These are phyloP conservation scores for Eupeodes latifasciatus DNA, from an alignment of 2,888 invertebrate genomes.

Conservation along the genomic window DNA sequence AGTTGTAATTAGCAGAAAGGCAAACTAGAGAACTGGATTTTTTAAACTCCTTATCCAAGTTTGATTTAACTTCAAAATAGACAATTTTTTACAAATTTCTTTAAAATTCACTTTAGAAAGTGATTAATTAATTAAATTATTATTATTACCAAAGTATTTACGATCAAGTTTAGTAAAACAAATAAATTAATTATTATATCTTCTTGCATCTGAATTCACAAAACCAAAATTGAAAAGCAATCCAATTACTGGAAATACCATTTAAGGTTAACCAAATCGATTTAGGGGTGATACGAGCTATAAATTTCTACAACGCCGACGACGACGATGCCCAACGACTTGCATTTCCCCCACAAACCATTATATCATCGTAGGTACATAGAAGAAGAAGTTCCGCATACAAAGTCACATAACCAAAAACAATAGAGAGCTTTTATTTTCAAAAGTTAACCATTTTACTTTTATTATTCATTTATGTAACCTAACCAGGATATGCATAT, in stretches of 20 bases:
- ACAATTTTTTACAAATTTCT: too few relatives aligned
- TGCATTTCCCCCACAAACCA: constrained; percentile 8
- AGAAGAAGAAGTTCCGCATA: neutral
- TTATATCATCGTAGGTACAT: too few relatives aligned
- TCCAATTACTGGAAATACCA: constrained; percentile 72
- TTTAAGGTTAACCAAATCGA: constrained; percentile 74
- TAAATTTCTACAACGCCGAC: constrained; percentile 59
- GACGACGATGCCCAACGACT: neutral
- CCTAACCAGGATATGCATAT: neutral
- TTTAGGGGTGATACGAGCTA: constrained; percentile 62
- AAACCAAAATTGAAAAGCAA: constrained; percentile 55
- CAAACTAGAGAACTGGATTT: too few relatives aligned
- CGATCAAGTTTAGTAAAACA: neutral
- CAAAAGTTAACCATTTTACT: constrained; percentile 61
- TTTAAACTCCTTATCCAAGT: too few relatives aligned
- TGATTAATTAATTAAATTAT: too few relatives aligned
- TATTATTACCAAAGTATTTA: too few relatives aligned
- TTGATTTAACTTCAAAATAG: too few relatives aligned
- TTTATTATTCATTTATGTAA: constrained; percentile 60
- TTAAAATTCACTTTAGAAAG: too few relatives aligned
- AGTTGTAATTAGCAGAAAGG: too few relatives aligned
- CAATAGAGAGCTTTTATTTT: constrained; percentile 60
- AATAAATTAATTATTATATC: constrained; percentile 13
- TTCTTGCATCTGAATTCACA: neutral
- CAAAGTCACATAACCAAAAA: constrained; percentile 3